Percentiles rank a stretch among this genome's conserved stretches.
Conservation (phyloP, 2,113 vertebrate genomes). For the Donacobius atricapilla region DNA sequence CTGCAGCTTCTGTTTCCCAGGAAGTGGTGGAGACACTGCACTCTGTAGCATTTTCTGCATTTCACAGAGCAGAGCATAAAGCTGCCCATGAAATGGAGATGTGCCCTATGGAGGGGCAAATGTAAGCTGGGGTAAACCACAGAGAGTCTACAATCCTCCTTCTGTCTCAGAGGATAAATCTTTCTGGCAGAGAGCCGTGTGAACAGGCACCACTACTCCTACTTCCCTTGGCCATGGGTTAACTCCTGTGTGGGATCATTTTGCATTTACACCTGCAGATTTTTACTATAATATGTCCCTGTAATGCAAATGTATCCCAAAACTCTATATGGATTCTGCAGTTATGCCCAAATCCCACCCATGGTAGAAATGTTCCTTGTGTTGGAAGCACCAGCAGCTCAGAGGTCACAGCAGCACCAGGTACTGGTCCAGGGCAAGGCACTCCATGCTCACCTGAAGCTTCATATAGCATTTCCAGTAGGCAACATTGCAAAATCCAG, state of each 20-base stretch:
- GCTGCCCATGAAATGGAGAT: neutral
- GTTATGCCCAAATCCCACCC: neutral
- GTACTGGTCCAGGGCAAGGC: neutral
- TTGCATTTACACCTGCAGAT: neutral
- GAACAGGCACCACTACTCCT: neutral
- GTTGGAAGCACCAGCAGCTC: neutral
- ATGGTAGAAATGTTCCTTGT: neutral
- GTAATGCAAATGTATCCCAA: neutral
- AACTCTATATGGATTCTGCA: neutral
- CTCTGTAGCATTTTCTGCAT: neutral
- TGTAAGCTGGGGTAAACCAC: neutral
- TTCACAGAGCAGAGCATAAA: neutral
- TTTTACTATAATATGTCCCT: neutral
- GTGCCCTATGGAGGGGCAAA: neutral
- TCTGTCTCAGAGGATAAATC: neutral
- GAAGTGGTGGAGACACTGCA: neutral
- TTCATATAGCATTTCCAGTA: neutral
- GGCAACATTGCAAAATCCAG: neutral
- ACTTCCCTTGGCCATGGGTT: neutral
- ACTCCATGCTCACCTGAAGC: neutral
- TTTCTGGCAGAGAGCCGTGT: neutral
- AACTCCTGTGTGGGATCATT: neutral
- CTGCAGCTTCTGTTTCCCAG: neutral
- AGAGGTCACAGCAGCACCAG: neutral
- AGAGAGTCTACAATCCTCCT: neutral